phyloP scores from a whole-genome alignment of 2,797 vertebrate genomes.

The Apogon talboti region DNA sequence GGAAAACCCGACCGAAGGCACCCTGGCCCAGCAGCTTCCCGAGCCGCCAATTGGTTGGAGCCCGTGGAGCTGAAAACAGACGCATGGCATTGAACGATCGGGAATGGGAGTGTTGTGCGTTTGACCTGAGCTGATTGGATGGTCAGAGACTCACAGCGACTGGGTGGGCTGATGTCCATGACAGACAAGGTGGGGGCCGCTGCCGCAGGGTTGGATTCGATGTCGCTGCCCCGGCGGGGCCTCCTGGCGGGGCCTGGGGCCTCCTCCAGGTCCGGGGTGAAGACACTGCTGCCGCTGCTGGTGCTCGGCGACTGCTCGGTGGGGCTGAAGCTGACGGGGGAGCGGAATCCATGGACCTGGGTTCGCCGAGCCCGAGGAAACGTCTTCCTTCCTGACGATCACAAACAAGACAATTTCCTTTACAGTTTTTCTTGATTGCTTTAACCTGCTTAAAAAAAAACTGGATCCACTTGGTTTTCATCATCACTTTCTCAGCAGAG shows the following conservation, averaged over 20 bases:
- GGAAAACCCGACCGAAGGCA: constrained; percentile 95
- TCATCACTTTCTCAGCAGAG: too few species aligned
- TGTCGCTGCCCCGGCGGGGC: constrained; percentile 93
- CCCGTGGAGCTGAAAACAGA: constrained; percentile 90
- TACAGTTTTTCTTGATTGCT: too few species aligned
- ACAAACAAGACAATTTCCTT: background rate
- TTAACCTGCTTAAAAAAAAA: too few species aligned
- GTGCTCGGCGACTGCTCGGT: constrained; percentile 94
- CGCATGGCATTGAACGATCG: background rate
- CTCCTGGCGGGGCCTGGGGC: constrained; percentile 81
- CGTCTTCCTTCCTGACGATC: constrained; percentile 92
- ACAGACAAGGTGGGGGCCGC: constrained; percentile 87
- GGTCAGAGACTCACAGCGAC: constrained; percentile 91
- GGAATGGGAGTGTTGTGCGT: too few species aligned
- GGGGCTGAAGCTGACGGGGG: constrained; percentile 95
- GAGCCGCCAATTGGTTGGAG: constrained; percentile 97
- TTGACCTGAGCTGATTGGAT: too few species aligned
- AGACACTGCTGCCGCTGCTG: constrained; percentile 96
- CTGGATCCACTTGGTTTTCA: too few species aligned
- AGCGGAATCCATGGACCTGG: constrained; percentile 93
- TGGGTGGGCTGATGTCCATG: constrained; percentile 98
- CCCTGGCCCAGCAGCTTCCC: constrained; percentile 97
- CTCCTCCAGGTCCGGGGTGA: constrained; percentile 94
- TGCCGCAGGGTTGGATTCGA: constrained; percentile 87
- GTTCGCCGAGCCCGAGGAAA: constrained; percentile 96